Evolutionary conservation across 2,797 vertebrate genomes (phyloP).

Genomic region (Halcyon chelicuti): DNA sequence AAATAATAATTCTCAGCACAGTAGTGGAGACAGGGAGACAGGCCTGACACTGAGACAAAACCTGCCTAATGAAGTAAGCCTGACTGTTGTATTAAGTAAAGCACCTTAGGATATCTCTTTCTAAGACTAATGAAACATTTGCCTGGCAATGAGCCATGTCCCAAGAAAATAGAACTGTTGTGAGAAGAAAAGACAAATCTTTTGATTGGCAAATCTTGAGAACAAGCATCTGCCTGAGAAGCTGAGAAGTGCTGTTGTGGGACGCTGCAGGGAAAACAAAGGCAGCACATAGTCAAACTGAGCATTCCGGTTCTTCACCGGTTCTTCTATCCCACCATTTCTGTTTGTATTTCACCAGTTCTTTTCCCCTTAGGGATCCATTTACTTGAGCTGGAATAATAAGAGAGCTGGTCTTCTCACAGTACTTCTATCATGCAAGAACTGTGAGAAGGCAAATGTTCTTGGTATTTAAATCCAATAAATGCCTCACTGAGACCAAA

Average conservation of each 20-base stretch:
- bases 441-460: neutral
- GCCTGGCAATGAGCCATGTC: neutral
- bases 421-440: neutral
- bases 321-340: neutral
- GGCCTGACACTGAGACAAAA: neutral
- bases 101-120: neutral
- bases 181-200: neutral
- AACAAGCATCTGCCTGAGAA: neutral
- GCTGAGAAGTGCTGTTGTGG: neutral
- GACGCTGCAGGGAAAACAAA: neutral
- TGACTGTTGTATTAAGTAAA: neutral
- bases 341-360: neutral
- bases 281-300: neutral
- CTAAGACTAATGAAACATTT: neutral
- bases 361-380: neutral
- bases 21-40: fast-evolving
- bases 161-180: neutral
- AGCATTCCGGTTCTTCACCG: neutral
- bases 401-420: neutral
- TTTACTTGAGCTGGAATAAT: neutral
- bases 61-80: neutral
- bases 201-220: neutral
- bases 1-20: fast-evolving
- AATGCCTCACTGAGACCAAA: neutral
- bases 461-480: neutral